Percentiles rank a stretch among this genome's conserved stretches.
These are phyloP conservation scores for Drosophila burlai DNA, from an alignment of 1,140 invertebrate species.

Conservation along the genomic window DNA sequence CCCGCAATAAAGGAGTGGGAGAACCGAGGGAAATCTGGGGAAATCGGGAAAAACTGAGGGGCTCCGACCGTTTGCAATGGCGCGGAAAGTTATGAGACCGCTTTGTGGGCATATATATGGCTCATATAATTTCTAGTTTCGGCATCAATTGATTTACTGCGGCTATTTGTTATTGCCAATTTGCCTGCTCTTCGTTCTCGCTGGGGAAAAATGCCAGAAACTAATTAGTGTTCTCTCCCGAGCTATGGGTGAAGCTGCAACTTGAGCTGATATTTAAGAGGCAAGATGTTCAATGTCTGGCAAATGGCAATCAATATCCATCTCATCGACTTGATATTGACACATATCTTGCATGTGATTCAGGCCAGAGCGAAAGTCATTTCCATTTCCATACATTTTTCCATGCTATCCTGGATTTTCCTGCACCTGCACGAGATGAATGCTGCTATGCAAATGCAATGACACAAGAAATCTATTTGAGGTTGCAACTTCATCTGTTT, in stretches of 20 bases:
- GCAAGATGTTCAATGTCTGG: background rate
- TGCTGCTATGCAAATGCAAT: conserved; percentile 37
- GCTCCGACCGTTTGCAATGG: conserved; percentile 45
- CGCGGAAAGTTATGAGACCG: conserved; percentile 69
- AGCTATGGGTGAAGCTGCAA: background rate
- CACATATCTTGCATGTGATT: conserved; percentile 7
- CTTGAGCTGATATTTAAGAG: conserved; percentile 1
- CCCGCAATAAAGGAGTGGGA: background rate
- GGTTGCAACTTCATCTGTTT: conserved; percentile 37
- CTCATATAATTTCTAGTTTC: conserved; percentile 68
- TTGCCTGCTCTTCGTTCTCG: conserved; percentile 3
- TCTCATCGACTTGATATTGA: conserved; percentile 21
- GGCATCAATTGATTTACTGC: conserved; percentile 68
- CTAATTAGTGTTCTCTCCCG: conserved; percentile 26
- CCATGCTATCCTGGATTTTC: conserved; percentile 14
- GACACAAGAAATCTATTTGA: conserved; percentile 27
- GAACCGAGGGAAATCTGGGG: background rate
- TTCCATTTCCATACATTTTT: conserved; percentile 29
- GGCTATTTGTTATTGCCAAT: conserved; percentile 37
- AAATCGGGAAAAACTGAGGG: conserved; percentile 16
- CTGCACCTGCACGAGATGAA: conserved; percentile 22
- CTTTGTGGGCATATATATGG: conserved; percentile 63
- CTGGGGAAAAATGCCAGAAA: conserved; percentile 10
- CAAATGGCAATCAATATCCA: conserved; percentile 8
- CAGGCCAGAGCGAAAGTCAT: background rate